These are phyloP conservation scores for Corvus cornix DNA, from an alignment of 2,113 vertebrate species.

Conservation along the genomic window DNA sequence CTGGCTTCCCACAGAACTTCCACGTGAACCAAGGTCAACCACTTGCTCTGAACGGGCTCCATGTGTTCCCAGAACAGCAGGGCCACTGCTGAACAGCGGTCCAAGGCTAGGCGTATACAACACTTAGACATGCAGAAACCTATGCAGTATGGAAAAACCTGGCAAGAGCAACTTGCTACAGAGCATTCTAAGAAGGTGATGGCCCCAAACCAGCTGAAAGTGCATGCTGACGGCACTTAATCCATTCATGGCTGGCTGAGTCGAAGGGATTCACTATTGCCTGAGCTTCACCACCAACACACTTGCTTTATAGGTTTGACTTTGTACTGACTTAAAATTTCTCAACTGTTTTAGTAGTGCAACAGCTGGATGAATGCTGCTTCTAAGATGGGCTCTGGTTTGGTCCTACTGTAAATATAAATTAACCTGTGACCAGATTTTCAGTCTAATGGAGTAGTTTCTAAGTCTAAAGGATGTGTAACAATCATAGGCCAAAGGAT, in stretches of 20 bases:
- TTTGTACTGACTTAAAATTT: not conserved
- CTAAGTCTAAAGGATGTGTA: not conserved
- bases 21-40: not conserved
- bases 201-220: not conserved
- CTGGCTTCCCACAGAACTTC: not conserved
- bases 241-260: not conserved
- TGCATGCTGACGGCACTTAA: not conserved
- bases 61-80: not conserved
- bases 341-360: not conserved
- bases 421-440: not conserved
- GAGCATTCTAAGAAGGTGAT: not conserved
- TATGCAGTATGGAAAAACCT: rapidly evolving
- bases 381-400: not conserved
- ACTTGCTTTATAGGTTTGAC: not conserved
- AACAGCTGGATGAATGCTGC: not conserved
- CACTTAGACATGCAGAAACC: not conserved
- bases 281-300: not conserved
- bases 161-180: not conserved
- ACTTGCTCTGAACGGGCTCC: not conserved
- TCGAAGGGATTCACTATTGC: rapidly evolving
- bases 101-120: not conserved
- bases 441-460: not conserved
- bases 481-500: not conserved
- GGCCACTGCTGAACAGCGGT: not conserved
- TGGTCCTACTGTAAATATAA: not conserved